Conservation (phyloP, 2,888 invertebrate genomes). For the Scaptomyza reducta region DNA sequence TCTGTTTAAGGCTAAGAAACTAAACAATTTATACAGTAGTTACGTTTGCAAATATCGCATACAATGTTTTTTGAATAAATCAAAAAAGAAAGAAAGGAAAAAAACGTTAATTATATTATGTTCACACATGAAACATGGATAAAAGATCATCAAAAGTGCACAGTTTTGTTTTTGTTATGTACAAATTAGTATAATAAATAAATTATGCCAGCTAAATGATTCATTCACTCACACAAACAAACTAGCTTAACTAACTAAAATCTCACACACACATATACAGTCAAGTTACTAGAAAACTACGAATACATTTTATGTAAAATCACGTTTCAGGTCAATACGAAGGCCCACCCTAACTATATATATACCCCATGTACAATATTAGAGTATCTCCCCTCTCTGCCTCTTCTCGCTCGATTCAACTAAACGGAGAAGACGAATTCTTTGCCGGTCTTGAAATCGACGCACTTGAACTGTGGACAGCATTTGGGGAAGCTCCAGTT, state of each 20-base stretch:
- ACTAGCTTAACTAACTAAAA: constrained; percentile 28
- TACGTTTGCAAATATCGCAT: constrained; percentile 82
- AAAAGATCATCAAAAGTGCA: constrained; percentile 29
- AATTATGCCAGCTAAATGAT: constrained; percentile 62
- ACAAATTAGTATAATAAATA: constrained; percentile 73
- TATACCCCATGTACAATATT: neutral
- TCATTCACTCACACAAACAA: constrained; percentile 51
- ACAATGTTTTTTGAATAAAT: constrained; percentile 77
- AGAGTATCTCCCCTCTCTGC: no score
- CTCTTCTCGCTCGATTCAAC: constrained; percentile 2
- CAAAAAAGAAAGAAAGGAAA: constrained; percentile 71
- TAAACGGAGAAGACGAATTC: constrained; percentile 81
- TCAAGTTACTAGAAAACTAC: constrained; percentile 55
- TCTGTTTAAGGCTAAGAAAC: constrained; percentile 42
- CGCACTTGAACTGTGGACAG: constrained; percentile 83
- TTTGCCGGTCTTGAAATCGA: constrained; percentile 83
- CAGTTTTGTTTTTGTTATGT: constrained; percentile 54
- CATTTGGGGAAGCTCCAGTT: constrained; percentile 83
- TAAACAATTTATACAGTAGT: constrained; percentile 63
- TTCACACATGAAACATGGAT: constrained; percentile 63
- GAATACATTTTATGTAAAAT: constrained; percentile 73
- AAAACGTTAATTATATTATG: constrained; percentile 25
- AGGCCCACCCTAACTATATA: constrained; percentile 8
- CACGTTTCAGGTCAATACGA: constrained; percentile 54
- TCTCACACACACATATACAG: constrained; percentile 26